Evolutionary conservation across 2,797 vertebrate species (phyloP).

Genomic region (Falco peregrinus): DNA sequence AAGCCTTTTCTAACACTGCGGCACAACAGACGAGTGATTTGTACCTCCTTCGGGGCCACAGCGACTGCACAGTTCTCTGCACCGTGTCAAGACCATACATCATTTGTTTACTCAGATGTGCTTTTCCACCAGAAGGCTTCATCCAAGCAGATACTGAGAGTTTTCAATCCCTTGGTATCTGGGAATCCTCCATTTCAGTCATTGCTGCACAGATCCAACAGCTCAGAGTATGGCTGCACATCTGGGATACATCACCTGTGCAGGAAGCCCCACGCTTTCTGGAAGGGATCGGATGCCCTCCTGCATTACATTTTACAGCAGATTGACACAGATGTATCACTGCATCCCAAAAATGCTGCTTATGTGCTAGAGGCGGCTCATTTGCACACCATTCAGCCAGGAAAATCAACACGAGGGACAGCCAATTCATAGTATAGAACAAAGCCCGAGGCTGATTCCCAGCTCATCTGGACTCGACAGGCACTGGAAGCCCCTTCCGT

Average conservation of each 20-base stretch:
- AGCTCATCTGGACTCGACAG: background rate
- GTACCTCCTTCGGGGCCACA: background rate
- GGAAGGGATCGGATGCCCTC: background rate
- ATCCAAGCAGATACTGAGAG: background rate
- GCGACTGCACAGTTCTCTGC: background rate
- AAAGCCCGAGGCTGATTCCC: background rate
- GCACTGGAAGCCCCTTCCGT: background rate
- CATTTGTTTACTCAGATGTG: background rate
- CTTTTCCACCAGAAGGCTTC: background rate
- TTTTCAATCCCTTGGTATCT: background rate
- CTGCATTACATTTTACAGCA: background rate
- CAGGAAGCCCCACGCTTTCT: no score
- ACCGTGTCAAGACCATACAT: background rate
- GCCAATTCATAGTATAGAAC: background rate
- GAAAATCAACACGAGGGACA: background rate
- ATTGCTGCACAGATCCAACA: background rate
- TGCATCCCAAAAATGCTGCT: background rate
- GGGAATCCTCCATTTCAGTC: background rate
- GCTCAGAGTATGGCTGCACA: background rate
- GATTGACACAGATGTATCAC: no score
- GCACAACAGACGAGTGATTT: rapidly evolving
- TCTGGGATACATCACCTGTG: background rate
- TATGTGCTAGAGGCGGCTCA: background rate
- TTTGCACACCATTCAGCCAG: background rate
- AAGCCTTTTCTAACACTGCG: background rate